Evolutionary conservation across 2,797 vertebrate genomes (phyloP), one percentile per base, ranked within the genome.

Genomic region (Brotula barbata): DNA sequence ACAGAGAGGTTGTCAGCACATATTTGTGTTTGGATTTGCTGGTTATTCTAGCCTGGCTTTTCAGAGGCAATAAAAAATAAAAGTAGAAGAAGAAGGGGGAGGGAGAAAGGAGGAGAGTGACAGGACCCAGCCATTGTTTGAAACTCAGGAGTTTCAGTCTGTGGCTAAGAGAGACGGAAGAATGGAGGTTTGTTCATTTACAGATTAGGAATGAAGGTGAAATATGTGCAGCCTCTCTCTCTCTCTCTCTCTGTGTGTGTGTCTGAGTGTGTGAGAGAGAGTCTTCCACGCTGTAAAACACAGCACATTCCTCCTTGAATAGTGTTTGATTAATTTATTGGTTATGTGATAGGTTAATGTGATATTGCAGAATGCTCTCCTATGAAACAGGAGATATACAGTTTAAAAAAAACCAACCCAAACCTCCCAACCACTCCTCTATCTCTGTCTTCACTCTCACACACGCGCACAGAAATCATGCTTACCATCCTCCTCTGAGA

Each of bases 1-100:
- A 67, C 71, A 46, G 31, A 62, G 71, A 64, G 62, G 45, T 56
- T 83, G 79, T 81, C 71, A 65, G 72, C 40, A 21, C 46, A 16
- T 48, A 44, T 55, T 43, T 82, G 73, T 81, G 83, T 84, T 84
- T 81, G 76, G 72, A 64, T 88, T 89, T 79, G 85, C 59, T 80
- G 81, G 86, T 86, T 78, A 87, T 86, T 87, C 87, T 76, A 78
- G 85, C 81, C 83, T 77, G 68, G 85, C 82, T 83, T 88, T 85
- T 87, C 80, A 82, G 80, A 82, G 73, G 73, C 64, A 88, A 79
- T 82, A 64, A 79, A 80, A 85, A 69, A 72, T 60, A 13, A 19
- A 19, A 13, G 31, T 40, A 56, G 51, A 68, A 20, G 41, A n/a
- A 34, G 41, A 21, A 25, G 43, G 34, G 20, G 39, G 16, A 15